Evolutionary conservation across 1,140 invertebrate species (phyloP).

Genomic region (Carposina sasakii): DNA sequence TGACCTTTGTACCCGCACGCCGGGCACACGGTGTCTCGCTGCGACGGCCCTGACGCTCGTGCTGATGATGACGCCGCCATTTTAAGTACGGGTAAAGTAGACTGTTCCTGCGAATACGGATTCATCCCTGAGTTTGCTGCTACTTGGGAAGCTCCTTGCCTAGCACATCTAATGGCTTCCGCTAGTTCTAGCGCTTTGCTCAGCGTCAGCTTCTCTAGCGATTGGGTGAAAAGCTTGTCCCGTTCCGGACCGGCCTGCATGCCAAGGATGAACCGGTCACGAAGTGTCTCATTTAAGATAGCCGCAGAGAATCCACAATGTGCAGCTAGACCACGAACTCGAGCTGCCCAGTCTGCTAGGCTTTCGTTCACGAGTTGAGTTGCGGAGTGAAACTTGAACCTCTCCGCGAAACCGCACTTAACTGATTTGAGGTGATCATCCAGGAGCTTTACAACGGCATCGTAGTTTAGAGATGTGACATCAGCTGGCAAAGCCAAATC

Average conservation of each 20-base stretch:
- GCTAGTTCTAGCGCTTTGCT: background rate
- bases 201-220: background rate
- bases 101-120: too few relatives aligned
- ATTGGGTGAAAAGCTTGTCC: background rate
- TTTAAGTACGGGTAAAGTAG: too few relatives aligned
- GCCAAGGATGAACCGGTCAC: constrained; percentile 8
- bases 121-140: background rate
- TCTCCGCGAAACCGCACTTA: constrained; percentile 7
- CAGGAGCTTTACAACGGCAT: background rate
- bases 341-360: constrained; percentile 3
- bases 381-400: constrained; percentile 1
- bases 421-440: constrained; percentile 2
- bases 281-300: background rate
- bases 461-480: background rate
- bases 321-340: background rate
- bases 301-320: background rate
- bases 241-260: constrained; percentile 1
- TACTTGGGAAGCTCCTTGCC: background rate
- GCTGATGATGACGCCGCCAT: background rate
- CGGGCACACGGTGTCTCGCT: too few relatives aligned
- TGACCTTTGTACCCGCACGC: background rate
- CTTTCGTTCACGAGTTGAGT: background rate
- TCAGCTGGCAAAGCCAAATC: background rate
- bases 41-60: too few relatives aligned
- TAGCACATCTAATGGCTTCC: background rate